phyloP scores from a whole-genome alignment of 2,113 vertebrate genomes.

The Daubentonia madagascariensis region DNA sequence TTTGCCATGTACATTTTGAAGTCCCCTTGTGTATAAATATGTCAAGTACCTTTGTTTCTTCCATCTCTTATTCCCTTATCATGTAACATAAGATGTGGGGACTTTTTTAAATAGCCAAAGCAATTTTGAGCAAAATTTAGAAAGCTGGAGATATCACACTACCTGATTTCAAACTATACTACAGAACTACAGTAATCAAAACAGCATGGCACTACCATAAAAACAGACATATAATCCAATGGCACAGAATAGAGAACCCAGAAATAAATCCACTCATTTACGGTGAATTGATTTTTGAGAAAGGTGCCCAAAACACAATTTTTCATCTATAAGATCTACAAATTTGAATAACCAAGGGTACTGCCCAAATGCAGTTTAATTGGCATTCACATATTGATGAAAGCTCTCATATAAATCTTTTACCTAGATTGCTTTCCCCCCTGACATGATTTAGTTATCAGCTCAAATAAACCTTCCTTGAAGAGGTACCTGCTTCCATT shows the following conservation, averaged over 20 bases:
- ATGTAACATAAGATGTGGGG: neutral
- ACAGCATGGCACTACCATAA: neutral
- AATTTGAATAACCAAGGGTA: neutral
- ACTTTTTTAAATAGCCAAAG: neutral
- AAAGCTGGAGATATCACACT: neutral
- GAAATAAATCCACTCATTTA: neutral
- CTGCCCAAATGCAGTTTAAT: neutral
- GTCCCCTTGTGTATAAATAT: too few relatives aligned
- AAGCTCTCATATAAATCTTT: neutral
- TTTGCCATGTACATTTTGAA: too few relatives aligned
- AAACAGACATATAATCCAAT: neutral
- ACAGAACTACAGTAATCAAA: neutral
- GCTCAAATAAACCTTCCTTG: neutral
- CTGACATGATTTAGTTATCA: neutral
- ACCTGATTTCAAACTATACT: neutral
- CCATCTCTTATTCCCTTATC: neutral
- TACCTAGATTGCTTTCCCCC: neutral
- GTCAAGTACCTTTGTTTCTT: neutral
- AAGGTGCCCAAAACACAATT: neutral
- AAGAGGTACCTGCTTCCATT: neutral
- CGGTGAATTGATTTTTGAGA: neutral
- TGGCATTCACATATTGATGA: neutral
- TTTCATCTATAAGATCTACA: neutral
- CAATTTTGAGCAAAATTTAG: neutral
- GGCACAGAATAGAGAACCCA: neutral